Evolutionary conservation across 2,113 vertebrate genomes (phyloP).

Genomic region (rat (Rattus norvegicus)): GRCr8 NC_086021.1:75791001-75791500

Average conservation of each 20-base stretch:
- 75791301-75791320: neutral
- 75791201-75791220: neutral
- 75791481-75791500: neutral
- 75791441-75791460: neutral
- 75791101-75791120: neutral
- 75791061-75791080: neutral
- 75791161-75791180: neutral
- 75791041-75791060: neutral
- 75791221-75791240: neutral
- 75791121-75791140: neutral
- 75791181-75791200: neutral
- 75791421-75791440: constrained; percentile 20
- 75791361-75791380: neutral
- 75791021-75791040: neutral
- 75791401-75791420: constrained; percentile 5
- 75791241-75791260: neutral
- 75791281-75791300: neutral
- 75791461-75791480: neutral
- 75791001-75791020: neutral
- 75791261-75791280: neutral
- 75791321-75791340: neutral
- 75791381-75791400: neutral
- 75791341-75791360: neutral
- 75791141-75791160: neutral
- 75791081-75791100: neutral